phyloP scores from a whole-genome alignment of 2,888 invertebrate genomes.

The Colostygia pectinataria region DNA sequence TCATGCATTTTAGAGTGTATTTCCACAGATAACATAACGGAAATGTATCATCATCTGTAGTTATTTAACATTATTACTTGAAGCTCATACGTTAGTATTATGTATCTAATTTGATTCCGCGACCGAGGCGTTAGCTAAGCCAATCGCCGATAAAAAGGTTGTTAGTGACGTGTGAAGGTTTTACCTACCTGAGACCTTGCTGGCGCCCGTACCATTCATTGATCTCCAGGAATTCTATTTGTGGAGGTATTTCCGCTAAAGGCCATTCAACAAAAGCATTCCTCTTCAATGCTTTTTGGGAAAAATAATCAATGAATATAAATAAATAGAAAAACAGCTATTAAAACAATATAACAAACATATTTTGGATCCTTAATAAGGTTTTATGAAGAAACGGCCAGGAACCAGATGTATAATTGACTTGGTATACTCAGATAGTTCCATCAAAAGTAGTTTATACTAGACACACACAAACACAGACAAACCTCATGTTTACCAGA shows the following conservation, averaged over 20 bases:
- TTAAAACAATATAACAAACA: too few relatives aligned
- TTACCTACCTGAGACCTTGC: conserved; percentile 22
- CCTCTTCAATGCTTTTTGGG: background rate
- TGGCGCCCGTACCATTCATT: conserved; percentile 16
- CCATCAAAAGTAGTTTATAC: too few relatives aligned
- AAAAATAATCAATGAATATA: background rate
- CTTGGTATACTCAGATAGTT: too few relatives aligned
- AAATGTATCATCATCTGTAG: too few relatives aligned
- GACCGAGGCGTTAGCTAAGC: background rate
- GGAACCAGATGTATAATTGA: too few relatives aligned
- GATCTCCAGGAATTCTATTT: conserved; percentile 25
- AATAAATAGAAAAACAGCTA: background rate
- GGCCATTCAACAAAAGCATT: conserved; percentile 12
- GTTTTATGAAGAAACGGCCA: too few relatives aligned
- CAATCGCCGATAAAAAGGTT: background rate
- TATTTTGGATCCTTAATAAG: too few relatives aligned
- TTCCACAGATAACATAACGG: too few relatives aligned
- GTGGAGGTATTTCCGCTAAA: conserved; percentile 13
- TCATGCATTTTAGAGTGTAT: too few relatives aligned
- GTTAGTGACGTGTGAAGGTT: conserved; percentile 9
- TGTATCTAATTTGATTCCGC: background rate
- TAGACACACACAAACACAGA: too few relatives aligned
- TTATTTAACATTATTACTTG: too few relatives aligned
- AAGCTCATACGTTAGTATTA: too few relatives aligned
- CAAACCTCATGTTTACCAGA: background rate